Conservation (phyloP, 2,888 invertebrate genomes). For the Fragum sueziense region DNA sequence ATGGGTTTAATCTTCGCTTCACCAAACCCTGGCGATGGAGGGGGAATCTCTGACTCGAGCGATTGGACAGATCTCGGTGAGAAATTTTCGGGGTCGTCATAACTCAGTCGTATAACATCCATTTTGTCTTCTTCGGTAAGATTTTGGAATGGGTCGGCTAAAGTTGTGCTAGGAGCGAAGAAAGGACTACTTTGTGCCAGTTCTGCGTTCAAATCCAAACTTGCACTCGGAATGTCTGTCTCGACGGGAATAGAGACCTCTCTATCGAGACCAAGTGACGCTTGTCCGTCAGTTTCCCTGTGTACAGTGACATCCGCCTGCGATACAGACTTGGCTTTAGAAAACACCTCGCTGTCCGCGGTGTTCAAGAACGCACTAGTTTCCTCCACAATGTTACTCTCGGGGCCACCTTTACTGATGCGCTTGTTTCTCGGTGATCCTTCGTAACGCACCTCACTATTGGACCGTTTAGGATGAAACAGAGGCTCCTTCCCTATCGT, state of each 20-base stretch:
- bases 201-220: slow-evolving; percentile 36
- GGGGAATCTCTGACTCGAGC: slow-evolving; percentile 25
- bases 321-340: slow-evolving; percentile 6
- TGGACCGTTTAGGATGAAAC: slow-evolving; percentile 67
- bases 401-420: slow-evolving; percentile 1
- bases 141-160: slow-evolving; percentile 56
- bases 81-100: slow-evolving; percentile 57
- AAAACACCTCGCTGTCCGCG: slow-evolving; percentile 14
- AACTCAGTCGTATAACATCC: slow-evolving; percentile 64
- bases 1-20: slow-evolving; percentile 62
- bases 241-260: slow-evolving; percentile 32
- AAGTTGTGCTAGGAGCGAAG: neutral
- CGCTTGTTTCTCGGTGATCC: slow-evolving; percentile 34
- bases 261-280: slow-evolving; percentile 24
- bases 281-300: slow-evolving; percentile 20
- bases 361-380: neutral
- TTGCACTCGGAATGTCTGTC: slow-evolving; percentile 37
- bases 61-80: neutral
- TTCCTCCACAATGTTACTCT: slow-evolving; percentile 54
- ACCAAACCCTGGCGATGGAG: slow-evolving; percentile 19
- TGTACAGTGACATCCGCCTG: slow-evolving; percentile 44
- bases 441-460: slow-evolving; percentile 68
- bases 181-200: neutral
- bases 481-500: slow-evolving; percentile 41
- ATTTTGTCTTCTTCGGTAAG: slow-evolving; percentile 67